Evolutionary conservation across 2,888 invertebrate species (phyloP), one percentile per base, ranked within the genome.

Genomic region (Eupithecia abbreviata): DNA sequence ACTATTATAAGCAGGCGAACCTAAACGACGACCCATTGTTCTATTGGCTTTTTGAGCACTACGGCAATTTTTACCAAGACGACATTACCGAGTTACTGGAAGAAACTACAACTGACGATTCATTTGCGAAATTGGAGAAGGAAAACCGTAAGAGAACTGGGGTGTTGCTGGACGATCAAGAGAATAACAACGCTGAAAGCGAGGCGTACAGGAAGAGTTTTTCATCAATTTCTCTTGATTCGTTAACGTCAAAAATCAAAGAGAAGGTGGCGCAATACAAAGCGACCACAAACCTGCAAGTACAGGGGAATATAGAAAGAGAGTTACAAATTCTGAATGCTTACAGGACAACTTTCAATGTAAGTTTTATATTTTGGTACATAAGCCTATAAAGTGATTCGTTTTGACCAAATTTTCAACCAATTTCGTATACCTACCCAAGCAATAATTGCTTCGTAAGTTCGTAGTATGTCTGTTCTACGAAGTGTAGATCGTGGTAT

Each of bases 11-110:
- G 4, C 66, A 72, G 15, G 45, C 12, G 4, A 72, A 70, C 4
- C 7, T 69, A 10, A 45, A 78, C 41, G 58, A 62, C 49, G 88
- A 90, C 77, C 86, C 87, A 0, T 82, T 93, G 76, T 79, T 77
- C 42, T 76, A 83, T 71, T 93, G 93, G 93, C 85, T 93, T 68
- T 91, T 92, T 83, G 89, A 90, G 79, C 70, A 85, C 55, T 68
- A 45, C 55, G 68, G 42, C 41, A 65, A 83, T 30, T 86, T 84
- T 77, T 15, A 70, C 76, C 9, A 70, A 47, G 74, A 74, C 72
- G 70, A 83, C 73, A 76, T 85, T 74, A 58, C 79, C 15, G 58
- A 82, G 55, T 81, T 83, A 76, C 7, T 85, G 13, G 49, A 75
- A 13, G 83, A 85, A 78, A 82, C 83, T 58, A 73, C 78, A 15